Evolutionary conservation across 2,113 vertebrate genomes (phyloP), one percentile per base, ranked within the genome.

Genomic region (Anser brachyrhynchus): DNA sequence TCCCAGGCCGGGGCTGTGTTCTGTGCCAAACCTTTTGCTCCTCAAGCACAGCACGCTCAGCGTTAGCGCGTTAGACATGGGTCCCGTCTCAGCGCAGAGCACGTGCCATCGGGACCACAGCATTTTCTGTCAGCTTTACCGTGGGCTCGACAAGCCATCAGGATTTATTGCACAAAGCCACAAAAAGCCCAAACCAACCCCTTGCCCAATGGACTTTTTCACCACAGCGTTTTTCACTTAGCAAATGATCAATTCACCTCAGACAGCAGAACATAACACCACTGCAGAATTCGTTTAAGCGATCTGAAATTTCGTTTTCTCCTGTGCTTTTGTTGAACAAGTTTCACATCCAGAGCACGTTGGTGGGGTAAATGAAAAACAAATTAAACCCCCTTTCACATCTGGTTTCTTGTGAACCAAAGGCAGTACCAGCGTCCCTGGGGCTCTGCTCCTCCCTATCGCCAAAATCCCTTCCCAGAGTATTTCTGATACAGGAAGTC

Each of bases 161-260:
- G 89, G 61, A 62, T 86, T 87, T 90, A 73, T 43, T 83, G 83
- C 55, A 73, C 64, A 84, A 90, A 91, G 80, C 78, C 78, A 70
- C 49, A 76, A 83, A 92, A 67, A 83, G 88, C 93, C 59, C 82
- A 84, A 86, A 57, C 57, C 91, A 95, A 92, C 88, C 67, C 73
- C 81, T 81, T 15, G 11, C 74, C 86, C 84, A 64, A 84, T 94
- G 91, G 96, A 95, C 76, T 95, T 97, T 97, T 95, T 96, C 78
- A 97, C 96, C 96, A 96, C 94, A 96, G 92, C 20, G 22, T 78
- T 95, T 84, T 85, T 88, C 70, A 78, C 59, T 92, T 58, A 83
- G 51, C 55, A 87, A 71, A 91, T 55, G 55, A 95, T 7, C 6
- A 77, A 87, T 94, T 75, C 43, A 75, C 70, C 46, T 81, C n/a